Conservation (phyloP, 2,113 vertebrate species). For the Equus przewalskii region DNA sequence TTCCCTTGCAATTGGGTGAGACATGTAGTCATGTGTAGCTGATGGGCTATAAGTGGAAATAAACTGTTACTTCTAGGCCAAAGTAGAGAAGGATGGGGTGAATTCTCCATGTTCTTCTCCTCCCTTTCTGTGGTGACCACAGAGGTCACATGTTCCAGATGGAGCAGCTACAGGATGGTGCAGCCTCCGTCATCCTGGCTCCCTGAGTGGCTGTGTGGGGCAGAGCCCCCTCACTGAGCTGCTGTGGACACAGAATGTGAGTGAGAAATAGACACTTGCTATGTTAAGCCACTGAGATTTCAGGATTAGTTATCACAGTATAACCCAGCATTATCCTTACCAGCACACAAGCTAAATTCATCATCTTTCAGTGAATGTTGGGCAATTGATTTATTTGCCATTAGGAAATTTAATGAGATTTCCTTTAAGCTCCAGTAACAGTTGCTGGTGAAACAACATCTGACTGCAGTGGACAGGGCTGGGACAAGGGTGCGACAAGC, state of each 20-base stretch:
- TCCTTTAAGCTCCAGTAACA: conserved; percentile 17
- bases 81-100: background rate
- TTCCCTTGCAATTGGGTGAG: background rate
- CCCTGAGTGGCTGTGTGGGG: background rate
- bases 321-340: conserved; percentile 34
- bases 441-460: conserved; percentile 27
- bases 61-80: background rate
- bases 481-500: background rate
- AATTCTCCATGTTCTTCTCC: background rate
- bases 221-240: background rate
- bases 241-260: background rate
- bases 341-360: background rate
- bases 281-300: conserved; percentile 27
- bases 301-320: conserved; percentile 56
- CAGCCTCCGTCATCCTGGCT: no score
- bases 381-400: conserved; percentile 63
- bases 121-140: background rate
- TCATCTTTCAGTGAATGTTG: conserved; percentile 43
- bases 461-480: background rate
- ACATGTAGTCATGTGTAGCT: background rate
- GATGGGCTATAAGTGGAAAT: background rate
- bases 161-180: background rate
- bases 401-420: conserved; percentile 63
- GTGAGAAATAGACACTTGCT: background rate
- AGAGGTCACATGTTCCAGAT: background rate